Evolutionary conservation across 2,113 vertebrate species (phyloP), one percentile per base, ranked within the genome.

Genomic region (Scortum barcoo): DNA sequence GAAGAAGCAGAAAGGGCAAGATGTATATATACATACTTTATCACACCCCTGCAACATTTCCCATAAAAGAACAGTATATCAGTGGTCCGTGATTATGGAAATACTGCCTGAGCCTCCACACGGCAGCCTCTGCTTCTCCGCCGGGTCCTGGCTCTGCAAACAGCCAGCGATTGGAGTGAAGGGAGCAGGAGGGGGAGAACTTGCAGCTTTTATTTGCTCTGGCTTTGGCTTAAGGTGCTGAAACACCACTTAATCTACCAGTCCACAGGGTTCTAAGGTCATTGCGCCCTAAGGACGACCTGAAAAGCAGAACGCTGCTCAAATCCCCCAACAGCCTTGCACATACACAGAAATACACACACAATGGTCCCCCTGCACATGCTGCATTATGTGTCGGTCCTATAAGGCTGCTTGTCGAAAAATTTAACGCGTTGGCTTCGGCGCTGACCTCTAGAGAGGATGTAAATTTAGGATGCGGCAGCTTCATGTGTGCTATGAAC

Each of bases 181-280:
- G 61, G 42, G 76, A 57, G 75, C 75, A 81, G 77, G 65, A 83
- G 28, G 28, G 36, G 51, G 56, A 56, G 50, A 72, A 79, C 77
- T 63, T 78, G 57, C 86, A 76, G 82, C 75, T 89, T 92, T 92
- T 94, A 91, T 93, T 92, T 92, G 88, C 77, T 78, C 56, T 78
- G 81, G 83, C 57, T 75, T 90, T 83, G 80, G 88, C 78, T 91
- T 80, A 83, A 90, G 89, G 81, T 89, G 87, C 81, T 48, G 85
- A 83, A 92, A 89, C 85, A 88, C 88, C 84, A 92, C 89, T 93
- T 94, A 89, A 93, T 94, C 91, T 90, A 74, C 42, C 72, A 80
- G 84, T 86, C 75, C 70, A 85, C 74, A 62, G 81, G 80, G 81
- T 75, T 78, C 76, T 74, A 79, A 83, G 89, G 92, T 93, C 89